Evolutionary conservation across 92 coral and sea anemone genomes (phyloP).

Genomic region (Pocillopora grandis): DNA sequence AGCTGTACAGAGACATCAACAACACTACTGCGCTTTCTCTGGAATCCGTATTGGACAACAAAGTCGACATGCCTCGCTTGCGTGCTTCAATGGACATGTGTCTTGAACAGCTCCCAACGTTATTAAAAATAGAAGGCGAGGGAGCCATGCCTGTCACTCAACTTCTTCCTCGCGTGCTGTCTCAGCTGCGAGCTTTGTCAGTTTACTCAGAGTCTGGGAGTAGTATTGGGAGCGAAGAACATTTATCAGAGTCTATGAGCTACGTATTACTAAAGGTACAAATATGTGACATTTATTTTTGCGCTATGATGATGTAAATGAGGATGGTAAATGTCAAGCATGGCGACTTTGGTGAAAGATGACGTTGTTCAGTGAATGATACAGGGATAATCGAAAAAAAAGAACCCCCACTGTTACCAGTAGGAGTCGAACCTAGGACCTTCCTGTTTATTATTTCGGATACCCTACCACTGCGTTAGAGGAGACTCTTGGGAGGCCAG

Average conservation of each 20-base stretch:
- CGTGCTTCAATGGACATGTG: conserved; percentile 88
- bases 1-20: conserved; percentile 53
- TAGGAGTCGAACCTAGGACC: too few relatives aligned
- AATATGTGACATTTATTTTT: background rate
- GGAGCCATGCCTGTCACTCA: conserved; percentile 54
- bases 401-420: too few relatives aligned
- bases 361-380: too few relatives aligned
- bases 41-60: conserved; percentile 23
- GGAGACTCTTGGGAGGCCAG: too few relatives aligned
- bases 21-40: conserved; percentile 29
- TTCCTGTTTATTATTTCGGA: too few relatives aligned
- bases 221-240: conserved; percentile 56
- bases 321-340: too few relatives aligned
- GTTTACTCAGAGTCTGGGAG: conserved; percentile 83
- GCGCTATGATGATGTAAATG: too few relatives aligned
- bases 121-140: conserved; percentile 70
- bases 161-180: conserved; percentile 84
- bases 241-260: conserved; percentile 83
- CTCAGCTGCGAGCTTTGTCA: conserved; percentile 93
- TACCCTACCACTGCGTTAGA: too few relatives aligned
- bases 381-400: too few relatives aligned
- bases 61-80: conserved; percentile 66
- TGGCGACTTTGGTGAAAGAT: too few relatives aligned
- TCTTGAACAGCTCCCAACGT: conserved; percentile 90
- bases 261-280: conserved; percentile 84